Conservation (phyloP, 2,888 invertebrate genomes). For the Gari tellinella region DNA sequence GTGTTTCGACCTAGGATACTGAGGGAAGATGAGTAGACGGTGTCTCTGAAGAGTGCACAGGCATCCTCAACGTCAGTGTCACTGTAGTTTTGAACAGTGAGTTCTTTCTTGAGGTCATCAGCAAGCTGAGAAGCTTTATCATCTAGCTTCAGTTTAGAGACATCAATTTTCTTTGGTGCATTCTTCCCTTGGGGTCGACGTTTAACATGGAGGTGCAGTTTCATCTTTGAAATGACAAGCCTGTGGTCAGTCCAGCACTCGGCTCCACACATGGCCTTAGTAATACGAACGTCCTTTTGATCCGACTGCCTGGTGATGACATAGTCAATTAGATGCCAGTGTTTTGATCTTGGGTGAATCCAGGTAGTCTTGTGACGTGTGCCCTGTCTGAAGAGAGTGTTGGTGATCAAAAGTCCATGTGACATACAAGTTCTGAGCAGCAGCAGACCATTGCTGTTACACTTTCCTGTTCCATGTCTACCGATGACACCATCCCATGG, state of each 20-base stretch:
- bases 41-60: slow-evolving; percentile 3
- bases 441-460: slow-evolving; percentile 18
- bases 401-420: slow-evolving; percentile 7
- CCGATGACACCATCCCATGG: slow-evolving; percentile 12
- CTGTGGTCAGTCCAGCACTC: slow-evolving; percentile 6
- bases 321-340: slow-evolving; percentile 25
- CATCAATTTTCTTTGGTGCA: slow-evolving; percentile 1
- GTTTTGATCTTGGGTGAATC: slow-evolving; percentile 21
- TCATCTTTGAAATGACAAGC: too few relatives aligned
- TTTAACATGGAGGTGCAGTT: slow-evolving; percentile 7
- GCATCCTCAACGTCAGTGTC: background rate
- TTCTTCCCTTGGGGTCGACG: slow-evolving; percentile 1
- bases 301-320: slow-evolving; percentile 6
- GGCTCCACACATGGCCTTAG: background rate
- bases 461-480: slow-evolving; percentile 11
- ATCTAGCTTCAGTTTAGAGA: background rate
- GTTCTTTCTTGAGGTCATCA: background rate
- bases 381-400: slow-evolving; percentile 8
- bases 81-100: background rate
- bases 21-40: background rate
- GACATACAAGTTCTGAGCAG: slow-evolving; percentile 10
- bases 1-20: background rate
- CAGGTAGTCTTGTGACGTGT: slow-evolving; percentile 16
- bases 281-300: too few relatives aligned
- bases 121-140: background rate